Evolutionary conservation across 2,797 vertebrate genomes (phyloP), one percentile per base, ranked within the genome.

Genomic region (Microctenopoma steveboyesi): DNA sequence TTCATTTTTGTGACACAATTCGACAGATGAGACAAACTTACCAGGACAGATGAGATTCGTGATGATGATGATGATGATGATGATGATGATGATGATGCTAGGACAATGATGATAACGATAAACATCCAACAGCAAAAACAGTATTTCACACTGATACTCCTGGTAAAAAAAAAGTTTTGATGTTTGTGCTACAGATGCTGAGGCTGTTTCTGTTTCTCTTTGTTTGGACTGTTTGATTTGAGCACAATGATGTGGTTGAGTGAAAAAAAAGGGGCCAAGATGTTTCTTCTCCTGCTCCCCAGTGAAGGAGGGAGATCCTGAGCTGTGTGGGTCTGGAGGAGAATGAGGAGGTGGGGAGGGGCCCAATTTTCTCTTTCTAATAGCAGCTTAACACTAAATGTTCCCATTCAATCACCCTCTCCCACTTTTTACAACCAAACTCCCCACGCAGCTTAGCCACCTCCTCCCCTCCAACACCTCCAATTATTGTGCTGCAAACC

Each of bases 241-340:
- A 69, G 67, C 62, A 52, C 37, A 35, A 67, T 42, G 42, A 30
- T 0, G 51, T 27, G 61, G 52, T 14, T 50, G 59, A 33, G 37
- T 7, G 5, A 8, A 37, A 37, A 37, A 37, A 37, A 54, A 60
- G 64, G 72, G 66, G 72, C 30, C 2, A 73, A 70, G 74, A 62
- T 71, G 74, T 74, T 82, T 49, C 62, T 72, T 64, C 42, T 76
- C 59, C 47, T 53, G 48, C 77, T 81, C 22, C 62, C 67, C 61
- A 65, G 75, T 11, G 18, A 84, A 85, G 75, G 65, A 85, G 72
- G 70, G 72, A 78, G 82, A 81, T 71, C 54, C 68, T 63, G 49
- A 77, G 62, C 51, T 11, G 3, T 45, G 27, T 30, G 65, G 22
- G 22, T 71, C 27, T 60, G 51, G 27, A 70, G 67, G 46, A 59